These are phyloP conservation scores for Quiscalus mexicanus DNA, from an alignment of 2,113 vertebrate species.

Conservation along the genomic window DNA sequence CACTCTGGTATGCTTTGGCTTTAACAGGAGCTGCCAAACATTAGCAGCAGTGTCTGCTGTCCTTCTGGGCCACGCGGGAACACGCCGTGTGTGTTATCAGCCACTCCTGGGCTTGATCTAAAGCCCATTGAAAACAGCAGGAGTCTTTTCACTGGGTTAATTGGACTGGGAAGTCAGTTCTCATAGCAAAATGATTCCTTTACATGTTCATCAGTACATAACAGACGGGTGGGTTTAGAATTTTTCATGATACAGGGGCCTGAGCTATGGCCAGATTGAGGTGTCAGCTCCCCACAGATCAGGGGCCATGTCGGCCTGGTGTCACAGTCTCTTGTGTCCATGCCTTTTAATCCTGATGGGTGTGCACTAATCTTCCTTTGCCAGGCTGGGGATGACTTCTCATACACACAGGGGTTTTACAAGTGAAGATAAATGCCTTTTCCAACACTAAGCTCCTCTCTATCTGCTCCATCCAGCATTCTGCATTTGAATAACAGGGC, in stretches of 20 bases:
- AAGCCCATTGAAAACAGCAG: neutral
- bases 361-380: neutral
- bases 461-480: conserved; percentile 13
- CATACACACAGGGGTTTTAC: neutral
- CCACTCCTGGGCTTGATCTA: neutral
- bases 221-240: neutral
- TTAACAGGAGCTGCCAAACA: neutral
- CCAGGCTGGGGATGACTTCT: neutral
- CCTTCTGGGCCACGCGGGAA: neutral
- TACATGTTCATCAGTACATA: neutral
- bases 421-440: conserved; percentile 38
- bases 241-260: neutral
- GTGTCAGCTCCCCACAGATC: neutral
- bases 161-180: neutral
- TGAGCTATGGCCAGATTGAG: neutral
- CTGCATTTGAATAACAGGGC: conserved; percentile 22
- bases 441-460: conserved; percentile 6
- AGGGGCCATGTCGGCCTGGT: neutral
- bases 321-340: neutral
- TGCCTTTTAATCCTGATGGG: neutral
- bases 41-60: neutral
- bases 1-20: neutral
- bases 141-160: neutral
- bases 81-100: accelerated
- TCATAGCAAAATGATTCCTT: neutral